These are phyloP conservation scores for Solenodon paradoxus DNA, from an alignment of 2,113 vertebrate species.

Conservation along the genomic window DNA sequence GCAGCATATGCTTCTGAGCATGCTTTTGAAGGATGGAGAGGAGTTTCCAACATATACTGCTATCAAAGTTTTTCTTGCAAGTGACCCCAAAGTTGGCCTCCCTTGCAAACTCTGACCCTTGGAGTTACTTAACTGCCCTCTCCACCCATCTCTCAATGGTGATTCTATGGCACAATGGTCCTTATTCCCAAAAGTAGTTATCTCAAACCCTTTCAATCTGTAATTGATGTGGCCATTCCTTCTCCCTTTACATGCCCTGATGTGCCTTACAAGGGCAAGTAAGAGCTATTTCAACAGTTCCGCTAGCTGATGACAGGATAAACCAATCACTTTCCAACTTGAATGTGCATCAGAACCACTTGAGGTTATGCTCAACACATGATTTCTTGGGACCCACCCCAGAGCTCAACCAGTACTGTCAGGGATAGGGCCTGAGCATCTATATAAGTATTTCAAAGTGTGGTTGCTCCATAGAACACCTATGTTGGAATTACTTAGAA, in stretches of 20 bases:
- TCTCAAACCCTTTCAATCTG: not conserved
- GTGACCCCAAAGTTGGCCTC: not conserved
- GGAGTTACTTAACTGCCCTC: not conserved
- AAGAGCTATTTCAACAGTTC: not conserved
- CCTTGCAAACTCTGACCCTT: not conserved
- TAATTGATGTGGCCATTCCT: not conserved
- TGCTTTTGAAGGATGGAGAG: not conserved
- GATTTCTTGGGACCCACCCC: not conserved
- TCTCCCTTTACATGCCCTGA: not conserved
- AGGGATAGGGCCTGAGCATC: not conserved
- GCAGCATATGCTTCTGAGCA: not conserved
- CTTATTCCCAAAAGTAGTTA: not conserved
- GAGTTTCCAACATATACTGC: not conserved
- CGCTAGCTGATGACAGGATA: not conserved
- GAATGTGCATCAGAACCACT: not conserved
- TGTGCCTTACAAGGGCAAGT: not conserved
- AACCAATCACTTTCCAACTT: not conserved
- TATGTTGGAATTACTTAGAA: not conserved
- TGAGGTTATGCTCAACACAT: not conserved
- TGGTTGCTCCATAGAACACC: not conserved
- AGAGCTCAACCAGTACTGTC: not conserved
- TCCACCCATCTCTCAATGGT: not conserved
- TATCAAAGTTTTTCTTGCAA: not conserved
- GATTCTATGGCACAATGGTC: not conserved
- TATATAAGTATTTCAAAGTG: not conserved